phyloP scores from a whole-genome alignment of 2,113 vertebrate species.

The Seriola quinqueradiata region DNA sequence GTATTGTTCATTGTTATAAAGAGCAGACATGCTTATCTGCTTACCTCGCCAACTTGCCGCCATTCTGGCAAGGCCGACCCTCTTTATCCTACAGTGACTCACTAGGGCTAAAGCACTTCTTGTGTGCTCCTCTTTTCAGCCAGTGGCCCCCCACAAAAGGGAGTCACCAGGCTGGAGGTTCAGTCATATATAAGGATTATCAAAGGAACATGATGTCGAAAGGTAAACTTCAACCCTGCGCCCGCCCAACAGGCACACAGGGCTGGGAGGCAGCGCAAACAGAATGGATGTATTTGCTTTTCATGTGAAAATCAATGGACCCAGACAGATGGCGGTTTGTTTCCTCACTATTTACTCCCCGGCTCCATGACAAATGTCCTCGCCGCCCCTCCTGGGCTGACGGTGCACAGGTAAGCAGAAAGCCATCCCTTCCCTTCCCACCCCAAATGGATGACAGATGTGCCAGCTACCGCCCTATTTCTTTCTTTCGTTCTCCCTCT shows the following conservation, averaged over 20 bases:
- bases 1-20: conserved; percentile 51
- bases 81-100: conserved; percentile 41
- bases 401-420: conserved; percentile 76
- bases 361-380: conserved; percentile 77
- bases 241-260: conserved; percentile 62
- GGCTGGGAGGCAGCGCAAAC: conserved; percentile 70
- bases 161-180: conserved; percentile 46
- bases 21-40: conserved; percentile 35
- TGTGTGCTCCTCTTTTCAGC: conserved; percentile 51
- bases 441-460: conserved; percentile 68
- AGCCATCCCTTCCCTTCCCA: conserved; percentile 42
- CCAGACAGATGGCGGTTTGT: conserved; percentile 81
- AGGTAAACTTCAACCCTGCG: conserved; percentile 66
- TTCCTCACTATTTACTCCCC: conserved; percentile 77
- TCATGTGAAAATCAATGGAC: conserved; percentile 81
- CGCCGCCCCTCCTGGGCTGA: conserved; percentile 51
- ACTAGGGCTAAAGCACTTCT: conserved; percentile 28
- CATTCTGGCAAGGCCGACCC: not conserved
- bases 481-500: conserved; percentile 23
- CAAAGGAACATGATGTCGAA: conserved; percentile 72
- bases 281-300: conserved; percentile 81
- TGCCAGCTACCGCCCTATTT: conserved; percentile 26
- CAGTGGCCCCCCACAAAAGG: conserved; percentile 37
- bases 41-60: conserved; percentile 23
- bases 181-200: conserved; percentile 65